A percentile compares a stretch with the other conserved stretches of the same genome.
Conservation (phyloP, 1,140 invertebrate species). For the Drosophila melanica region DNA sequence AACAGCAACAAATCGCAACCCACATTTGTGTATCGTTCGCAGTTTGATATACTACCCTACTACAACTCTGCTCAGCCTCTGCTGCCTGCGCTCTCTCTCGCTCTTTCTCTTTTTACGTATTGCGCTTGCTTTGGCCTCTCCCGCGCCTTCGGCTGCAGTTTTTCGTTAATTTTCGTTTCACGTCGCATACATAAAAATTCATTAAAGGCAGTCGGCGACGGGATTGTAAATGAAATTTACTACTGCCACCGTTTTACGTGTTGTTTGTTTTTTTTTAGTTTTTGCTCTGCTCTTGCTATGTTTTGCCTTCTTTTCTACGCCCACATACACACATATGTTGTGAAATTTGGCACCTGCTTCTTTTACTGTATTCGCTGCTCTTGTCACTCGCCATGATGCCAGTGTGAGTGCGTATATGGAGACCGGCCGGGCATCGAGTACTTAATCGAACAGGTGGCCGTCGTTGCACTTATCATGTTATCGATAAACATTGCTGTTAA, state of each 20-base stretch:
- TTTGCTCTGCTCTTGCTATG: constrained; percentile 35
- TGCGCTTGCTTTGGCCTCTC: constrained; percentile 24
- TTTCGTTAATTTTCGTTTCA: constrained; percentile 59
- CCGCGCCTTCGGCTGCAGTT: constrained; percentile 56
- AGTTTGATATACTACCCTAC: constrained; percentile 80
- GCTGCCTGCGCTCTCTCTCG: constrained; percentile 18
- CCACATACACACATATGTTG: constrained; percentile 37
- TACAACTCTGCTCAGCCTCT: constrained; percentile 45
- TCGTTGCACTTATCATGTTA: constrained; percentile 30
- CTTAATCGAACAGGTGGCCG: constrained; percentile 74
- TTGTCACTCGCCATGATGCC: constrained; percentile 9
- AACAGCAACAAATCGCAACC: constrained; percentile 54
- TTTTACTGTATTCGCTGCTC: constrained; percentile 17
- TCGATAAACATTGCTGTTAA: constrained; percentile 48
- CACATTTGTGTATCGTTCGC: constrained; percentile 67
- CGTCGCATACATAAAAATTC: constrained; percentile 80
- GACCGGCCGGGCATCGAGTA: constrained; percentile 56
- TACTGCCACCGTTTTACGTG: constrained; percentile 74
- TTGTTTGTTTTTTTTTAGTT: constrained; percentile 25
- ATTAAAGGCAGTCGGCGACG: constrained; percentile 61
- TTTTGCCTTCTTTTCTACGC: constrained; percentile 41
- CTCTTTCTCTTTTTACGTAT: constrained; percentile 6
- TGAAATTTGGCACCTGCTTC: constrained; percentile 64
- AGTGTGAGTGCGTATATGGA: constrained; percentile 14
- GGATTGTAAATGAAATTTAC: constrained; percentile 80